Evolutionary conservation across 2,888 invertebrate species (phyloP).

Genomic region (Scaptomyza parva): DNA sequence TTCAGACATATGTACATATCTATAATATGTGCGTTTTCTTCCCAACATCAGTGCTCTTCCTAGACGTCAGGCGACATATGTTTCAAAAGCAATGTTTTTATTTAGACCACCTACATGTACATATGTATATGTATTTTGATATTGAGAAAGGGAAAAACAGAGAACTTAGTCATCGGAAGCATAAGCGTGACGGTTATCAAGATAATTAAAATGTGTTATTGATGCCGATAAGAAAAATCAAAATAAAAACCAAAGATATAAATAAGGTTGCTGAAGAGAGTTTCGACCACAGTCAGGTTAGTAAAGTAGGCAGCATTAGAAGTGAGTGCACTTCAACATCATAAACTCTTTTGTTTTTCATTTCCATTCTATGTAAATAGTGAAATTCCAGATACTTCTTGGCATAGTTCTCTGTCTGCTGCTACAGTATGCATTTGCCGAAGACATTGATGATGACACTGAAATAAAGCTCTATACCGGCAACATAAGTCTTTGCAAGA

Average conservation of each 20-base stretch:
- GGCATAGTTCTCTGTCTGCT: constrained; percentile 3
- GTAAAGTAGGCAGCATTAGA: constrained; percentile 10
- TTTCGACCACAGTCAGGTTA: constrained; percentile 15
- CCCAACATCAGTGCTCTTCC: constrained; percentile 35
- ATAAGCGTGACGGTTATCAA: constrained; percentile 5
- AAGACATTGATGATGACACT: neutral
- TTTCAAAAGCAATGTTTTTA: constrained; percentile 33
- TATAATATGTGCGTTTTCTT: constrained; percentile 44
- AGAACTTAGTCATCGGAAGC: constrained; percentile 7
- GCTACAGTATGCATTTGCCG: constrained; percentile 4
- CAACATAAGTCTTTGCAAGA: constrained; percentile 58
- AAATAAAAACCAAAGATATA: constrained; percentile 25
- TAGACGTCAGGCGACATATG: constrained; percentile 56
- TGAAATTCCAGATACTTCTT: constrained; percentile 21
- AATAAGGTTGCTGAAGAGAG: constrained; percentile 1
- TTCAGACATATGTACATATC: constrained; percentile 17
- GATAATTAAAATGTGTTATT: constrained; percentile 38
- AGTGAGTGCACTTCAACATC: constrained; percentile 20
- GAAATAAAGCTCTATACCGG: constrained; percentile 28
- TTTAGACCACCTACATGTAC: too few species aligned
- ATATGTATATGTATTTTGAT: neutral
- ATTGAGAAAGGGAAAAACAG: neutral
- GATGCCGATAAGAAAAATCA: constrained; percentile 27
- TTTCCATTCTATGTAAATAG: constrained; percentile 12
- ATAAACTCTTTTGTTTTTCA: neutral